Evolutionary conservation across 2,797 vertebrate genomes (phyloP), one percentile per base, ranked within the genome.

Genomic region (Nasua narica): DNA sequence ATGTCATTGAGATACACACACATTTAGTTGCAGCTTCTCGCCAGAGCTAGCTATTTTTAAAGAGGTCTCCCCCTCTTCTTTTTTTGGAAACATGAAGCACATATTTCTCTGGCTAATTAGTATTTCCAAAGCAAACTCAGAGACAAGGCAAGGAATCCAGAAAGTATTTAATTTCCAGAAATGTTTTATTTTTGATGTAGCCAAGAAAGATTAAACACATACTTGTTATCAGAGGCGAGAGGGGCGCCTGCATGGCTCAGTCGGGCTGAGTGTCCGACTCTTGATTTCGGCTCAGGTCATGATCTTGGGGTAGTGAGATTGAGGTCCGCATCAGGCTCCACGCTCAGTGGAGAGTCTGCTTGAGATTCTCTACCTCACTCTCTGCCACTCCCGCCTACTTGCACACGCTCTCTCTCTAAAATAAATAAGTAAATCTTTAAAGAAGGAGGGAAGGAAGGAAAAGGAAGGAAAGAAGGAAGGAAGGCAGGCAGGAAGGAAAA

Each of bases 141-240:
- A 94, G 69, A 93, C 86, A 86, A 95, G 56, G 58, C 35, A 84
- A 91, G n/a, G 62, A 93, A 95, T 94, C 62, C 35, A 94, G 86
- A 88, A 90, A n/a, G 37, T 50, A 81, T 97, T 92, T 83, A 79
- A 91, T 91, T 87, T 96, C 65, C 76, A 78, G 81, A 90, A 96
- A 85, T 90, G 65, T 90, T 97, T 94, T 90, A n/a, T 78, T 91
- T 96, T 97, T 78, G n/a, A 93, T 62, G 19, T 25, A 87, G 92
- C 50, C 48, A 60, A 84, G 15, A 65, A 14, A 9, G 7, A 94
- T 94, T 76, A 91, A 91, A 93, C 46, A 82, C 16, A 77, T 2
- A 5, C 32, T 94, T 18, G 60, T 77, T 62, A 62, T 85, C 29
- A 77, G 78, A 93, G 92, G 83, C 35, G 62, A 48, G n/a, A 48